Conservation (phyloP, 1,140 invertebrate genomes). For the Monomorium pharaonis region DNA sequence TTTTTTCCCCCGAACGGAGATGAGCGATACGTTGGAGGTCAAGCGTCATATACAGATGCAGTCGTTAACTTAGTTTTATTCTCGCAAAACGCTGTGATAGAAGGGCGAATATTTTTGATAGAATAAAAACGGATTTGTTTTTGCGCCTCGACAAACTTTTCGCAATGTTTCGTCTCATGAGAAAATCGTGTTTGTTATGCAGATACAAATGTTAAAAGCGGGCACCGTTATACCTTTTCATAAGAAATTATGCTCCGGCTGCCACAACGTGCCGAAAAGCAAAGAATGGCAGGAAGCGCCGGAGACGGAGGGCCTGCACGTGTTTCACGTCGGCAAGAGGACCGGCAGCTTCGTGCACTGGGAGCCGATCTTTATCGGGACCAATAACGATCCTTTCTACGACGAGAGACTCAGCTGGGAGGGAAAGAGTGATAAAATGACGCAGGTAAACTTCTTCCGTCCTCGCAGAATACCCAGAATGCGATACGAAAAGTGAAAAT, state of each 20-base stretch:
- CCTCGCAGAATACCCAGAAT: background rate
- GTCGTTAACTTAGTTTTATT: background rate
- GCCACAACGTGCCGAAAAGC: constrained; percentile 94
- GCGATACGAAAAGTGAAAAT: background rate
- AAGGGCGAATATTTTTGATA: background rate
- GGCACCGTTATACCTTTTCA: constrained; percentile 95
- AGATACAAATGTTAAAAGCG: constrained; percentile 90
- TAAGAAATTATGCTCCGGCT: constrained; percentile 94
- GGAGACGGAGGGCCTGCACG: constrained; percentile 89
- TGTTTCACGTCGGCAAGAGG: constrained; percentile 94
- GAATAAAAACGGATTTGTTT: background rate
- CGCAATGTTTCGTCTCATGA: background rate
- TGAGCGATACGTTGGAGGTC: background rate
- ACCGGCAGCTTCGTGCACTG: constrained; percentile 92
- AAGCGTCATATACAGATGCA: background rate
- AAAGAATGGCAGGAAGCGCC: constrained; percentile 92
- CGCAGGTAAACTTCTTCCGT: constrained; percentile 89
- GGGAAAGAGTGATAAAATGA: constrained; percentile 97
- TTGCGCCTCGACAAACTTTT: background rate
- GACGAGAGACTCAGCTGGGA: constrained; percentile 95
- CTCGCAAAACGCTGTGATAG: background rate
- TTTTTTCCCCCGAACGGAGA: background rate
- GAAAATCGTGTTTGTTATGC: constrained; percentile 40
- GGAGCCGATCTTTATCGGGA: constrained; percentile 96
- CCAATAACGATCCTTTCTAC: constrained; percentile 94